Percentiles rank a stretch among this genome's conserved stretches.
phyloP scores from a whole-genome alignment of 1,140 invertebrate genomes.

The Pristionchus pacificus region DNA sequence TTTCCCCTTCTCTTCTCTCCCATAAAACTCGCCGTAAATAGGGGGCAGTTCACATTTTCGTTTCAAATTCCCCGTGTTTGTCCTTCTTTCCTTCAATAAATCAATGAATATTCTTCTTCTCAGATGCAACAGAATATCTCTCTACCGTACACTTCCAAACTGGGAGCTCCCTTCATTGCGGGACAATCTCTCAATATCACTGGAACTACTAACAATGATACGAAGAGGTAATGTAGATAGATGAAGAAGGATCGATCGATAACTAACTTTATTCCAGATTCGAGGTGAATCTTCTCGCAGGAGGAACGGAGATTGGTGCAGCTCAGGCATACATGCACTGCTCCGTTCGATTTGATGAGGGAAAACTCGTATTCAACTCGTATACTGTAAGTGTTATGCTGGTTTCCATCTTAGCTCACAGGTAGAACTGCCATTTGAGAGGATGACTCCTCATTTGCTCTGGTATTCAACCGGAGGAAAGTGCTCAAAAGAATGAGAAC shows the following conservation, averaged over 20 bases:
- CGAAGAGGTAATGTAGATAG: not conserved
- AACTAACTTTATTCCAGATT: no score
- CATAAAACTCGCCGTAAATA: no score
- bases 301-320: constrained; percentile 24
- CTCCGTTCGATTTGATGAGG: constrained; percentile 32
- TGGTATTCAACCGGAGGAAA: no score
- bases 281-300: constrained; percentile 35
- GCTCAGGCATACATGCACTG: constrained; percentile 29
- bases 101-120: not conserved
- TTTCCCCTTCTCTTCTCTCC: no score
- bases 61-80: no score
- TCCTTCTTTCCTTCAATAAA: no score
- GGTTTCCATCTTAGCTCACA: not conserved
- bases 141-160: not conserved
- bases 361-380: constrained; percentile 35
- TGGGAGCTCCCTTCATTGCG: not conserved
- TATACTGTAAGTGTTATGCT: constrained; percentile 9
- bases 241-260: not conserved
- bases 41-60: no score
- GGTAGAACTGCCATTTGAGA: constrained; percentile 5
- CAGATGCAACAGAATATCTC: not conserved
- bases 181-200: not conserved
- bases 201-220: not conserved
- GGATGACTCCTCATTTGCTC: not conserved
- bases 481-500: no score